A percentile compares a stretch with the other conserved stretches of the same genome.
Conservation (phyloP, 2,888 invertebrate species). For the Gymnocheta viridis region DNA sequence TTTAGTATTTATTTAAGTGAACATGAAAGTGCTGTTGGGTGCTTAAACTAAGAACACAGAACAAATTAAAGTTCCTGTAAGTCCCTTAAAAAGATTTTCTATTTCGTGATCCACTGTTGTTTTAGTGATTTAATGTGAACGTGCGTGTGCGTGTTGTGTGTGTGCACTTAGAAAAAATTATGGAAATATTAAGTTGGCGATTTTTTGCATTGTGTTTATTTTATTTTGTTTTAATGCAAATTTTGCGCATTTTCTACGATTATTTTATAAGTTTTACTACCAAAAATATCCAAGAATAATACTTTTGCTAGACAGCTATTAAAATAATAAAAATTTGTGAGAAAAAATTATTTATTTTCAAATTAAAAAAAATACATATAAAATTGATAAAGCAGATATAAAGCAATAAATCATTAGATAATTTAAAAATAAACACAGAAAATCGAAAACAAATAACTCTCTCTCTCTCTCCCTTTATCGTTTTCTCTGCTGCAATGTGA, state of each 20-base stretch:
- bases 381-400: constrained; percentile 6
- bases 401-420: constrained; percentile 47
- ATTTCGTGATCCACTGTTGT: constrained; percentile 23
- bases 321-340: constrained; percentile 5
- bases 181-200: constrained; percentile 74
- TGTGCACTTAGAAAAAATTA: constrained; percentile 65
- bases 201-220: constrained; percentile 73
- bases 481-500: background rate
- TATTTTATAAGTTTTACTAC: constrained; percentile 43
- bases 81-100: constrained; percentile 1
- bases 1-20: background rate
- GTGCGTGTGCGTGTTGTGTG: background rate
- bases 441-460: constrained; percentile 13
- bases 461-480: background rate
- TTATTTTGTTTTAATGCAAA: constrained; percentile 72
- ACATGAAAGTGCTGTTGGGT: constrained; percentile 3
- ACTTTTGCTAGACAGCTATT: background rate
- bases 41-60: constrained; percentile 4
- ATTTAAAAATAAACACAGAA: constrained; percentile 2
- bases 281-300: background rate
- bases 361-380: background rate
- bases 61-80: background rate
- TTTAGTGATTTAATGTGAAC: background rate
- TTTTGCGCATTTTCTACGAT: constrained; percentile 66
- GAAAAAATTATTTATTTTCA: background rate